phyloP scores from a whole-genome alignment of 2,888 invertebrate genomes.

The Liopterus haemorrhoidalis region DNA sequence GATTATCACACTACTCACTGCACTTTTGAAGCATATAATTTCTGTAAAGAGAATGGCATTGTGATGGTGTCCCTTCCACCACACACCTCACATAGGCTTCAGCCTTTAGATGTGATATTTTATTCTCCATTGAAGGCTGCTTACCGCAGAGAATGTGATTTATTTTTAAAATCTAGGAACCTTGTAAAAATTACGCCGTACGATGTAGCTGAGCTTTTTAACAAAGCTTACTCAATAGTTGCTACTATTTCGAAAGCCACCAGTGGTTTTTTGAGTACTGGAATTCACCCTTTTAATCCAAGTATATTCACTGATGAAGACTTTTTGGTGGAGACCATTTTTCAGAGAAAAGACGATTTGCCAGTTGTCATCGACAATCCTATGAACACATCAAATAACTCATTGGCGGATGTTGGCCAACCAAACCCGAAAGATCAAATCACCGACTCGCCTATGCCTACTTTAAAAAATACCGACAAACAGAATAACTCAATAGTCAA shows the following conservation, averaged over 20 bases:
- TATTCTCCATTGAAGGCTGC: slow-evolving; percentile 34
- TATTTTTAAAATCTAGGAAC: too few species aligned
- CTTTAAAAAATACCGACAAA: too few species aligned
- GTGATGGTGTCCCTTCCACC: slow-evolving; percentile 32
- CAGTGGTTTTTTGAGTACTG: slow-evolving; percentile 31
- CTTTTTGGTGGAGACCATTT: too few species aligned
- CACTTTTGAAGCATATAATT: slow-evolving; percentile 31
- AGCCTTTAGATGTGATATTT: slow-evolving; percentile 33
- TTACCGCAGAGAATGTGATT: slow-evolving; percentile 31
- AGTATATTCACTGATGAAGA: slow-evolving; percentile 21
- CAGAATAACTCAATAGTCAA: too few species aligned
- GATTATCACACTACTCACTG: too few species aligned
- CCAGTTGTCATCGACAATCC: too few species aligned
- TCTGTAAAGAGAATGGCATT: slow-evolving; percentile 30
- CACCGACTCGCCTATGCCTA: too few species aligned
- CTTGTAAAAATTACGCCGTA: slow-evolving; percentile 30
- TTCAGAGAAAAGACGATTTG: too few species aligned
- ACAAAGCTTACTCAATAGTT: slow-evolving; percentile 31
- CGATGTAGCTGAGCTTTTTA: slow-evolving; percentile 30
- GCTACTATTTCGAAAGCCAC: slow-evolving; percentile 31
- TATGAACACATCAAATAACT: too few species aligned
- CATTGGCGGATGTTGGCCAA: too few species aligned
- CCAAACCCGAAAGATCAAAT: too few species aligned
- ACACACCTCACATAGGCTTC: slow-evolving; percentile 33
- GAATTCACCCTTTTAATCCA: slow-evolving; percentile 30